Evolutionary conservation across 2,113 vertebrate genomes (phyloP), one percentile per base, ranked within the genome.

Genomic region (Orycteropus afer): DNA sequence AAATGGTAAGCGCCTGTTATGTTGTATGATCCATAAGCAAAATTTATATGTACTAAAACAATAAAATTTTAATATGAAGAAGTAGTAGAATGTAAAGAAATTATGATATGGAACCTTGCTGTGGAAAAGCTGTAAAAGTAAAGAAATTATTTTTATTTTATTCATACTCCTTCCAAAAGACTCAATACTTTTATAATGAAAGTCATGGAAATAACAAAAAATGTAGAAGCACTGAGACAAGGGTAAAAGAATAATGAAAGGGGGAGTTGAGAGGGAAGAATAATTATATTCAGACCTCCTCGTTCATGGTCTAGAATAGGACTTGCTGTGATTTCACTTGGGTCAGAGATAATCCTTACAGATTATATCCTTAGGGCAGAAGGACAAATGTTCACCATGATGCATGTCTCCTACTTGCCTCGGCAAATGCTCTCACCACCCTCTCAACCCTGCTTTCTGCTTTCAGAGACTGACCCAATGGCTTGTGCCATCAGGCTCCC

Each of bases 121-220:
- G 77, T 29, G 86, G 8, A 95, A 86, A 37, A 83, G 8, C 14
- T 93, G 61, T 34, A 29, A 57, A n/a, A 93, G 37, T 67, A 9
- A 85, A 91, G 63, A 82, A 93, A 34, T 9, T 45, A 37, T 22
- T 59, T 78, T 88, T 82, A 69, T 51, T 65, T 40, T 47, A 88
- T 77, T 89, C 13, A 65, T 37, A 37, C 25, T 51, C 45, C n/a
- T 67, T 29, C 22, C 29, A 59, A 49, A 80, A 65, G 40, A 86
- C 51, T 55, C 51, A 23, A 57, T 29, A 49, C 9, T 27, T 86
- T 83, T 91, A 27, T 25, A 71, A 40, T 51, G 13, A 90, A 74
- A 76, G 34, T 14, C 29, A 88, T 14, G 51, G 45, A 89, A 86
- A 45, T 63, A 74, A 71, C n/a, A 55, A 55, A 76, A n/a, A 71